A percentile compares a stretch with the other conserved stretches of the same genome.
phyloP scores from a whole-genome alignment of 2,888 invertebrate species.

The Nomada flava region DNA sequence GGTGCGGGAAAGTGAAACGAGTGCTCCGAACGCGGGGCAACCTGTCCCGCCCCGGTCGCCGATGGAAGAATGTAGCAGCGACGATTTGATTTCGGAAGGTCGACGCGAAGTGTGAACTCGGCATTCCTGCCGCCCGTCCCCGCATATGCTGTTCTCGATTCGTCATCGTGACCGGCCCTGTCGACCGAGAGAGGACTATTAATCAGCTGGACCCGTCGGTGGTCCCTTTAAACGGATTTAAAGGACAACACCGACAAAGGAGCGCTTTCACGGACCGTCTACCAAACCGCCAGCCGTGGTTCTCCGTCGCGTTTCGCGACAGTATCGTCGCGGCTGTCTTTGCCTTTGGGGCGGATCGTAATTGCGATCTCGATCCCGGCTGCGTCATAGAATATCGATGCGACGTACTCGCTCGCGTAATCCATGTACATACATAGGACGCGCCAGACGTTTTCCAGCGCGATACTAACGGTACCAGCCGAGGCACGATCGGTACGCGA shows the following conservation, averaged over 20 bases:
- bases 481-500: conserved; percentile 61
- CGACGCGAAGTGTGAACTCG: conserved; percentile 76
- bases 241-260: conserved; percentile 79
- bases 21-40: background rate
- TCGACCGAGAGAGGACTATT: conserved; percentile 74
- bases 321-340: background rate
- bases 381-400: too few species aligned
- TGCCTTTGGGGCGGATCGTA: background rate
- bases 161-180: conserved; percentile 78
- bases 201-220: conserved; percentile 79
- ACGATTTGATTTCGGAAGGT: conserved; percentile 57
- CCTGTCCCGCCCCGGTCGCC: background rate
- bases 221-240: conserved; percentile 81
- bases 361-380: background rate
- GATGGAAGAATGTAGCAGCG: conserved; percentile 47
- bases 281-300: conserved; percentile 60
- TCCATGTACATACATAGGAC: background rate
- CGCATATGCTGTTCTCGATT: conserved; percentile 77
- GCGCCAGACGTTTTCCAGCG: conserved; percentile 46
- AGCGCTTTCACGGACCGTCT: conserved; percentile 67
- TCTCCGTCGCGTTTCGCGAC: conserved; percentile 31
- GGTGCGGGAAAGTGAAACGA: background rate
- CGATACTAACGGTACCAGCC: conserved; percentile 62
- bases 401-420: conserved; percentile 31
- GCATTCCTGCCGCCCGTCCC: conserved; percentile 78